Evolutionary conservation across 2,797 vertebrate genomes (phyloP).

Genomic region (Bufotes viridis): DNA sequence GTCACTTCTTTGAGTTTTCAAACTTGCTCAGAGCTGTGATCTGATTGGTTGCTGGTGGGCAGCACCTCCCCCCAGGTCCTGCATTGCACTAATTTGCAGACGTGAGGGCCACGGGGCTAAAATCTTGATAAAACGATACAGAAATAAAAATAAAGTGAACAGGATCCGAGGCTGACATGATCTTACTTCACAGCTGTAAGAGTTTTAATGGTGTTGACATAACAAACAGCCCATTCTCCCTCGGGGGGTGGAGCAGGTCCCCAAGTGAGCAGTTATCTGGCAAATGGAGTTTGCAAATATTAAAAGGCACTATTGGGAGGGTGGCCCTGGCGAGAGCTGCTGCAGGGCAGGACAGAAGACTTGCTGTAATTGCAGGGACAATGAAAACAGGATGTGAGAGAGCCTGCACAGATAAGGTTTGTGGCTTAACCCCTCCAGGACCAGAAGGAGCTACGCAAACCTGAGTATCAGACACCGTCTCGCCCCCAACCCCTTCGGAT

Average conservation of each 20-base stretch:
- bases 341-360: conserved; percentile 16
- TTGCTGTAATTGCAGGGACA: conserved; percentile 52
- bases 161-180: conserved; percentile 16
- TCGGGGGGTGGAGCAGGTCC: conserved; percentile 60
- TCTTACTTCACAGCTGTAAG: conserved; percentile 24
- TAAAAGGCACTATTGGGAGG: conserved; percentile 65
- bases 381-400: neutral
- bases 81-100: too few relatives aligned
- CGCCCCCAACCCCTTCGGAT: neutral
- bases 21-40: neutral
- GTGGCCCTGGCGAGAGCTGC: conserved; percentile 37
- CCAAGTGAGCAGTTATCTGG: conserved; percentile 64
- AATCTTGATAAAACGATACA: neutral
- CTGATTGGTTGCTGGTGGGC: neutral
- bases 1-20: neutral
- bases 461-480: neutral
- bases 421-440: neutral
- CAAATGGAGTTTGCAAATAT: conserved; percentile 60
- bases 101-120: neutral
- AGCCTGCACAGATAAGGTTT: neutral
- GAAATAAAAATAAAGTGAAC: neutral
- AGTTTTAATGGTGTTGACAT: conserved; percentile 57
- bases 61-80: too few relatives aligned
- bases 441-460: neutral
- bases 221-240: conserved; percentile 61